Evolutionary conservation across 2,113 vertebrate species (phyloP), one percentile per base, ranked within the genome.

Genomic region (Hypocryptadius cinnamomeus): DNA sequence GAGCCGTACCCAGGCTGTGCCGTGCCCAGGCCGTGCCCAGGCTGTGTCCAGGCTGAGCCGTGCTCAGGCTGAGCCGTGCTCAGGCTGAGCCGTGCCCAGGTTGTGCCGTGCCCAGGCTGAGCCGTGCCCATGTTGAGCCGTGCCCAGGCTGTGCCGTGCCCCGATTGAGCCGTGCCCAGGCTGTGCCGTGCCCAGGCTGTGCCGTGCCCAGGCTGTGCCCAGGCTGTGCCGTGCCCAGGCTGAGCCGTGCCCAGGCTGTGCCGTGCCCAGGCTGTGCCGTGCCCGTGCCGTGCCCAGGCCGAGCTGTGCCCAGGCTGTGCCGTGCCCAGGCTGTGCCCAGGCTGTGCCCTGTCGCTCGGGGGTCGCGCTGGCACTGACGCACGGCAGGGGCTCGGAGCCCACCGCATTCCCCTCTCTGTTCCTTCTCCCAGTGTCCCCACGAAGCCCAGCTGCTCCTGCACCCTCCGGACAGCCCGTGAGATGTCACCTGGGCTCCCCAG

Each of bases 401-500:
- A 3, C 11, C 1, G 2, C 69, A 7, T 23, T 12, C 48, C 37
- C 72, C 21, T 9, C 30, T 9, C 1, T 4, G 1, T 33, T 28
- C 18, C 19, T 5, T 16, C 15, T 69, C 23, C 51, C 42, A 15
- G 1, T 1, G 0, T n/a, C 20, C 4, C 65, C 44, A 0, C 1
- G 12, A 39, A 28, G 13, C 14, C 31, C 70, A 5, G 40, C 3
- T 6, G 15, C 18, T 54, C 25, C 66, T 30, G 47, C 54, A n/a
- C 0, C 15, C 63, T 24, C 5, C 1, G 66, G 22, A 68, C 27
- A 33, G 3, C 22, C 33, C 2, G 0, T 0, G 23, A 10, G n/a
- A 3, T 33, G 59, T 8, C 63, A 14, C 30, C 33, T 1, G 37
- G 68, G 33, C 15, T 50, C 8, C 71, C 66, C 53, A 3, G 45